A percentile compares a stretch with the other conserved stretches of the same genome.
These are phyloP conservation scores for Eupithecia exiguata DNA, from an alignment of 2,888 invertebrate species.

Conservation along the genomic window DNA sequence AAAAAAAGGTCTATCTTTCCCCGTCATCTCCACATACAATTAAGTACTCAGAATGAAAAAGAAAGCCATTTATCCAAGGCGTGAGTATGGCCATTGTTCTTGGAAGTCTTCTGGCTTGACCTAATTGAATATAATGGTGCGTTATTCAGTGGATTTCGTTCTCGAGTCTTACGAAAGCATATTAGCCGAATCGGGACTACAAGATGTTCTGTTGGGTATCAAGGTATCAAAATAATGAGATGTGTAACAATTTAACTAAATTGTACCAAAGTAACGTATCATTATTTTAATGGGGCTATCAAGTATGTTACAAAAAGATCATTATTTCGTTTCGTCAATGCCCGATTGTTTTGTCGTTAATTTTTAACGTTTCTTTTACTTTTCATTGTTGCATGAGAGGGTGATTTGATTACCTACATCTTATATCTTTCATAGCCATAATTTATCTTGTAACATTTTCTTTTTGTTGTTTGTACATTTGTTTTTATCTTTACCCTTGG, in stretches of 20 bases:
- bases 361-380: constrained; percentile 10
- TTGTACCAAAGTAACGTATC: constrained; percentile 67
- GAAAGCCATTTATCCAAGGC: constrained; percentile 76
- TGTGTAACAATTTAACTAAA: constrained; percentile 56
- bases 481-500: not conserved
- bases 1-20: constrained; percentile 65
- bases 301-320: constrained; percentile 56
- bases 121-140: constrained; percentile 82
- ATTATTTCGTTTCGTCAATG: constrained; percentile 50
- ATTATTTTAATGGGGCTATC: constrained; percentile 67
- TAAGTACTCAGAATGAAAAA: constrained; percentile 74
- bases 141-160: constrained; percentile 67
- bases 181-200: constrained; percentile 58
- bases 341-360: constrained; percentile 24
- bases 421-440: constrained; percentile 4
- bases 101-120: constrained; percentile 78
- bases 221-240: constrained; percentile 39
- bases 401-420: not conserved
- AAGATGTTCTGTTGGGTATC: constrained; percentile 33
- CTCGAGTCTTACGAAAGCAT: constrained; percentile 70
- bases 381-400: constrained; percentile 2
- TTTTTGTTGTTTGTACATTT: not conserved
- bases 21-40: constrained; percentile 75
- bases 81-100: constrained; percentile 80
- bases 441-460: constrained; percentile 1